A percentile compares a stretch with the other conserved stretches of the same genome.
phyloP scores from a whole-genome alignment of 2,797 vertebrate species.

The Neomorphus geoffroyi region DNA sequence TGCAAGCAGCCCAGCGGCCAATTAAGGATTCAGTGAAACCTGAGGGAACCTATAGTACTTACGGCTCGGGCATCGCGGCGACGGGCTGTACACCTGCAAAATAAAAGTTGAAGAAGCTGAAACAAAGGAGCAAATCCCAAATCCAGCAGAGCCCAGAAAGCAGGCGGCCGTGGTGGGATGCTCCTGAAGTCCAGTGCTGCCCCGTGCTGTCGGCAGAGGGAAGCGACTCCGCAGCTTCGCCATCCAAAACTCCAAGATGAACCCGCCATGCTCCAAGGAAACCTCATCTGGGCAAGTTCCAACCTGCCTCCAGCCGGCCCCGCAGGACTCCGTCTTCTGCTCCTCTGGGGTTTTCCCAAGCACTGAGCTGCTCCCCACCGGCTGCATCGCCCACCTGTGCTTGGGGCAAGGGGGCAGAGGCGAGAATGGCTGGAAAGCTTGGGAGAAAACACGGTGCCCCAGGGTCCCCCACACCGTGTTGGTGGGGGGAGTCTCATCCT shows the following conservation, averaged over 20 bases:
- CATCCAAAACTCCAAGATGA: fast-evolving
- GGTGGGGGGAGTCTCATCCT: fast-evolving
- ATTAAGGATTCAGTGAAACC: fast-evolving
- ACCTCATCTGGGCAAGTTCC: background rate
- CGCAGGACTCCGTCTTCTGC: background rate
- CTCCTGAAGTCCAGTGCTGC: constrained; percentile 14
- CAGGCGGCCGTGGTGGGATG: fast-evolving
- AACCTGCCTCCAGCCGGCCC: background rate
- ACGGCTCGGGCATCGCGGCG: constrained; percentile 78
- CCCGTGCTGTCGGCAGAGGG: background rate
- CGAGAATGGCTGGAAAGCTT: background rate
- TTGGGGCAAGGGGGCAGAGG: background rate
- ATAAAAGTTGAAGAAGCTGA: background rate
- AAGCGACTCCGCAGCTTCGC: background rate
- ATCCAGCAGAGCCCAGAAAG: fast-evolving
- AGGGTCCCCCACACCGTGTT: fast-evolving
- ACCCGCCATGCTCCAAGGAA: fast-evolving
- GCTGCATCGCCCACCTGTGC: background rate
- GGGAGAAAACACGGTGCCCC: background rate
- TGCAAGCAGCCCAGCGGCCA: fast-evolving
- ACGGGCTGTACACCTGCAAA: background rate
- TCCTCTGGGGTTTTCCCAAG: background rate
- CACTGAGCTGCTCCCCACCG: background rate
- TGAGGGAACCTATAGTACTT: constrained; percentile 18
- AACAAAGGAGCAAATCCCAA: background rate